Conservation (phyloP, 1,140 invertebrate species). For the Metaphire vulgaris region DNA sequence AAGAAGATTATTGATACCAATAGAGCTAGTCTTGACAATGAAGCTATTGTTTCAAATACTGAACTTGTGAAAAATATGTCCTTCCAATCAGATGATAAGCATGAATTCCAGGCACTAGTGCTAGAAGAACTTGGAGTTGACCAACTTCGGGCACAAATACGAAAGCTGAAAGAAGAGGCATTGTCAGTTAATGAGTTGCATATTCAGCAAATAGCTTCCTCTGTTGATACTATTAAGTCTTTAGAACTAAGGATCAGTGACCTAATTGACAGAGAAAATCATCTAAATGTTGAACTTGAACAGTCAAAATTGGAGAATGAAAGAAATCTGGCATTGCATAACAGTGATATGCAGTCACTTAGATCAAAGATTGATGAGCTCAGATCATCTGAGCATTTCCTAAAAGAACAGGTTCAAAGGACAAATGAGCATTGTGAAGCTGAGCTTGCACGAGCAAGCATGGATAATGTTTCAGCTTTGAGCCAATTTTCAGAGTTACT, state of each 20-base stretch:
- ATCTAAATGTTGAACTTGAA: slow-evolving; percentile 23
- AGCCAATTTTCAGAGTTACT: slow-evolving; percentile 6
- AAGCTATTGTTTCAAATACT: no score
- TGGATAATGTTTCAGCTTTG: slow-evolving; percentile 7
- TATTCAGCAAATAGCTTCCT: not conserved
- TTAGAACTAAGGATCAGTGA: slow-evolving; percentile 26
- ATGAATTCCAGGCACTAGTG: no score
- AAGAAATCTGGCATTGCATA: slow-evolving; percentile 10
- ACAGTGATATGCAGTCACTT: not conserved
- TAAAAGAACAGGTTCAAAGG: slow-evolving; percentile 4
- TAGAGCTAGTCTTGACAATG: no score
- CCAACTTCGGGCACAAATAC: not conserved
- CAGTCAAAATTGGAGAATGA: slow-evolving; percentile 22
- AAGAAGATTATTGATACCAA: not conserved
- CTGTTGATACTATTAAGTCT: slow-evolving; percentile 20
- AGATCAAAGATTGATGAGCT: slow-evolving; percentile 13
- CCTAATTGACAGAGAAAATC: slow-evolving; percentile 16
- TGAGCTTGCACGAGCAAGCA: not conserved
- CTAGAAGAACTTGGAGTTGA: not conserved
- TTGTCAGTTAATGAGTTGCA: not conserved
- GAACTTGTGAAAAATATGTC: no score
- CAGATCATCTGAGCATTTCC: not conserved
- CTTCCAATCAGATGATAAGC: no score
- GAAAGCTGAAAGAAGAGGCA: not conserved
- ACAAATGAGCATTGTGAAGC: slow-evolving; percentile 13